Base-by-base conservation (phyloP, 2,888 invertebrate genomes). In the Agrilus mali region DNA sequence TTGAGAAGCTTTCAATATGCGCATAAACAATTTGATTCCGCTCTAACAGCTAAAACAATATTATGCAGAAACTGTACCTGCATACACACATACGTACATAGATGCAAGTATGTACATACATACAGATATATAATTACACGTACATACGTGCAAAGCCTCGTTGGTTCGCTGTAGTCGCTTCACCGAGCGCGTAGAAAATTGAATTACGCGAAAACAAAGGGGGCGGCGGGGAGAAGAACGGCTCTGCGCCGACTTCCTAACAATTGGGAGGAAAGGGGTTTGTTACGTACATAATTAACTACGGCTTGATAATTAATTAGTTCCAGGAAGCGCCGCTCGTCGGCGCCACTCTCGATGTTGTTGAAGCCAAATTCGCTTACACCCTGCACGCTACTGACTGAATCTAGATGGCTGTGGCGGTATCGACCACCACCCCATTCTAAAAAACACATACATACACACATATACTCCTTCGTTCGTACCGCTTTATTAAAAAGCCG, bases 241-340 rank as follows among this genome's bases (percentile, higher is more conserved):
- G 50, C 49, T 51, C 50, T 52, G 49, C 49, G 54, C 55, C 54
- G 55, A 53, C 55, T 56, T 54, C 54, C 53, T 53, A 54, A 52
- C 55, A 50, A 53, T 53, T 46, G 47, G 43, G 50, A 47, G 47
- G 55, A 53, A 55, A 50, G 57, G 60, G 57, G 55, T 60, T 59
- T 56, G 60, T 61, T 60, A 61, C 60, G 60, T 54, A 55, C 58
- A 63, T 65, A 65, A 65, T 65, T 65, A 64, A 64, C 64, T 63
- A 56, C 60, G 61, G 61, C 63, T 63, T 62, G 62, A 64, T 64
- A 64, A 65, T 64, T 65, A 65, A 64, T 64, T 64, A 65, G 65
- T 64, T 64, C 61, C 62, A 63, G 61, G 60, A 58, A 62, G 60
- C 59, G 55, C 61, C 60, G 63, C 56, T 60, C 57, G 60, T 58